Evolutionary conservation across 2,797 vertebrate species (phyloP).

Genomic region (Pseudochromis fuscus): DNA sequence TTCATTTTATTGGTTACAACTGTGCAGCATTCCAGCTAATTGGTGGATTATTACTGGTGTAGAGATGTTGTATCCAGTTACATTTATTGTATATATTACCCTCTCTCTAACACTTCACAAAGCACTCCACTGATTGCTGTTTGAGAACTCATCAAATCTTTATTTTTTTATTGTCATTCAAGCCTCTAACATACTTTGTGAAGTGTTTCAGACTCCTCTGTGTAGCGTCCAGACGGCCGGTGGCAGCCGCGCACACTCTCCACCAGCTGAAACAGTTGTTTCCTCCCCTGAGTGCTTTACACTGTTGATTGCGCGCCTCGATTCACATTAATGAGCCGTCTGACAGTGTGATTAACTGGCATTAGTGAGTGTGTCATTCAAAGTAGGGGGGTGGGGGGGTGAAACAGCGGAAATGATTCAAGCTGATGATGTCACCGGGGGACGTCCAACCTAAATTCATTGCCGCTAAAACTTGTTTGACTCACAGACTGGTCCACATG

Average conservation of each 20-base stretch:
- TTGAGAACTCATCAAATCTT: background rate
- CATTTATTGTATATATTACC: too few relatives aligned
- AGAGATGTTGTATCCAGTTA: too few relatives aligned
- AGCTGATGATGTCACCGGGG: slow-evolving; percentile 46
- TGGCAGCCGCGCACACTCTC: slow-evolving; percentile 7
- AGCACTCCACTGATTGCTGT: background rate
- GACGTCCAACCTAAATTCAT: background rate
- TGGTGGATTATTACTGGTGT: background rate
- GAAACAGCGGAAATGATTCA: slow-evolving; percentile 63
- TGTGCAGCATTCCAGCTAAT: background rate
- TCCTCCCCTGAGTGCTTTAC: slow-evolving; percentile 19
- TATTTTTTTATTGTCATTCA: background rate
- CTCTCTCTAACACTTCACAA: background rate
- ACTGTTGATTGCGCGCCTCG: slow-evolving; percentile 28
- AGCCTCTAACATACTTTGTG: background rate
- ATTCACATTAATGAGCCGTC: slow-evolving; percentile 36
- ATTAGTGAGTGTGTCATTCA: slow-evolving; percentile 45
- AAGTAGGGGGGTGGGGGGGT: slow-evolving; percentile 41
- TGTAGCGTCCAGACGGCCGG: slow-evolving; percentile 13
- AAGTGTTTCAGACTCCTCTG: slow-evolving; percentile 4
- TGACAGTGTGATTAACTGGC: slow-evolving; percentile 22
- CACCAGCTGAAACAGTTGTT: slow-evolving; percentile 7
- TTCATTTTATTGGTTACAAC: background rate
- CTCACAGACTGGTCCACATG: slow-evolving; percentile 28
- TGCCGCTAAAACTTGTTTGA: slow-evolving; percentile 39